Conservation (phyloP, 1,140 invertebrate genomes). For the Homarus americanus region DNA sequence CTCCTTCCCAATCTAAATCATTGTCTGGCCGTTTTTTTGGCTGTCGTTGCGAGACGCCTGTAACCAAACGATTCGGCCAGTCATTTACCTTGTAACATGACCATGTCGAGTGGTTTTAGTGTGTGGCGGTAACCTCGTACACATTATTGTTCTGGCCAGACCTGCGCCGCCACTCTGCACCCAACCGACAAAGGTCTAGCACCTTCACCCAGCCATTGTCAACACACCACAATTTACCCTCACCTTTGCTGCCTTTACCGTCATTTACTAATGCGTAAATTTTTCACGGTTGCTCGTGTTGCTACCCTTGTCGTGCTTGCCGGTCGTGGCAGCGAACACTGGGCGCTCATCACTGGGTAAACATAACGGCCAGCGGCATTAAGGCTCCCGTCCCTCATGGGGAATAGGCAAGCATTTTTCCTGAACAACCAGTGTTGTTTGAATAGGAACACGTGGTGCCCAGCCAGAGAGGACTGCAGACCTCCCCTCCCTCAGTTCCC, state of each 20-base stretch:
- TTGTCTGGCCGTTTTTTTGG: not conserved
- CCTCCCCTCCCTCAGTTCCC: not conserved
- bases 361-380: not conserved
- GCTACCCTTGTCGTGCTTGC: no score
- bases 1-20: not conserved
- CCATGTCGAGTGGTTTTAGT: not conserved
- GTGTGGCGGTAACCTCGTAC: not conserved
- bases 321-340: not conserved
- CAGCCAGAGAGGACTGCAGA: not conserved
- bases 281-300: not conserved
- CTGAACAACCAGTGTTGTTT: not conserved
- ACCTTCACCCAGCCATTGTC: not conserved
- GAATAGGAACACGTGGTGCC: not conserved
- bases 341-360: not conserved
- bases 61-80: not conserved
- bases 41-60: not conserved
- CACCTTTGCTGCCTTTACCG: not conserved
- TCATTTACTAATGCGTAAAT: not conserved
- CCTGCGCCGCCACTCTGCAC: not conserved
- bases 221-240: not conserved
- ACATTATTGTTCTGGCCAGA: not conserved
- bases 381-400: not conserved
- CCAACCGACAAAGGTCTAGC: not conserved
- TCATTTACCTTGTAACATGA: constrained; percentile 4
- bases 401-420: not conserved